Percentiles rank a stretch among this genome's conserved stretches.
These are phyloP conservation scores for Perithous albicinctus DNA, from an alignment of 2,888 invertebrate species.

Conservation along the genomic window DNA sequence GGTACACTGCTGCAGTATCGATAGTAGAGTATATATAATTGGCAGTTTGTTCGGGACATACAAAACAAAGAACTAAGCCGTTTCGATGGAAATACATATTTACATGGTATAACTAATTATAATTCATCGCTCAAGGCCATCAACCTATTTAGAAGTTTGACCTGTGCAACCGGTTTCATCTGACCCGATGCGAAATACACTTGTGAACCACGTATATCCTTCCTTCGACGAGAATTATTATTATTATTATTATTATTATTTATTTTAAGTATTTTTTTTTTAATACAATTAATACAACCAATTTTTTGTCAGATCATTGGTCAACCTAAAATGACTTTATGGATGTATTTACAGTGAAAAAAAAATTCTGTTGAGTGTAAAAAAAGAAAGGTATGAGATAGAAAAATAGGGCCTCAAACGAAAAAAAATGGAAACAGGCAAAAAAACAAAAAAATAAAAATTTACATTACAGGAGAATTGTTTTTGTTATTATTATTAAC, in stretches of 20 bases:
- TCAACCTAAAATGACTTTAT: no score
- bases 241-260: neutral
- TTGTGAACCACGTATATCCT: conserved; percentile 18
- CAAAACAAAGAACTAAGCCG: neutral
- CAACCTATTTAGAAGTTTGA: conserved; percentile 68
- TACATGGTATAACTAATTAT: conserved; percentile 43
- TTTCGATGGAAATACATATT: neutral
- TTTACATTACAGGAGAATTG: no score
- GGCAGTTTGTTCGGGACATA: neutral
- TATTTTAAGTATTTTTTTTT: no score
- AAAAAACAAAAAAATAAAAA: no score
- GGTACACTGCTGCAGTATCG: neutral
- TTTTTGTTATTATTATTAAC: no score
- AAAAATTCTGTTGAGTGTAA: no score
- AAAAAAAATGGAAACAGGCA: no score
- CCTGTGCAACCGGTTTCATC: conserved; percentile 75
- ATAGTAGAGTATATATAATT: neutral
- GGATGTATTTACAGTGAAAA: no score
- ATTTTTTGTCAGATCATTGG: no score
- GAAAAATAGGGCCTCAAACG: no score
- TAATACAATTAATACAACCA: no score
- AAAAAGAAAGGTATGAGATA: no score
- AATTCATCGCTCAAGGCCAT: conserved; percentile 77
- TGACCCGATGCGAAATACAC: conserved; percentile 32
- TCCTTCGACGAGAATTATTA: neutral